Conservation (phyloP, 2,888 invertebrate genomes). For the Teinopalpus imperialis region DNA sequence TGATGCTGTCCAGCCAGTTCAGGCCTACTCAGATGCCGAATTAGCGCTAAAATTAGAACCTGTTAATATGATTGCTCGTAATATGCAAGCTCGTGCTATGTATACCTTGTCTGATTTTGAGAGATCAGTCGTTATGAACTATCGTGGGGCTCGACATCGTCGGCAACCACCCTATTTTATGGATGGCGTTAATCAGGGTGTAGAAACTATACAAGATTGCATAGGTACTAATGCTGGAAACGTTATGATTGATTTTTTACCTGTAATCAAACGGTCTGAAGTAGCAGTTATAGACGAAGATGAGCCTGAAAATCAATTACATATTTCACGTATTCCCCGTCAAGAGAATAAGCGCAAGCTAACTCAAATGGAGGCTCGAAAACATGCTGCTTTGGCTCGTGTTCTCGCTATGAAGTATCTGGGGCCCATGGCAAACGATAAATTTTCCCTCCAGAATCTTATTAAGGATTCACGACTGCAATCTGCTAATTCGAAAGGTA, state of each 20-base stretch:
- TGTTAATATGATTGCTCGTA: constrained; percentile 64
- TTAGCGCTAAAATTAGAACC: constrained; percentile 67
- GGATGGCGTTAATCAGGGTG: constrained; percentile 72
- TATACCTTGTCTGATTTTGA: constrained; percentile 76
- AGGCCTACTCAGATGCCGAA: constrained; percentile 69
- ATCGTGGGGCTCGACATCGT: constrained; percentile 55
- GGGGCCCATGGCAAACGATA: constrained; percentile 75
- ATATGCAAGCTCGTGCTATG: constrained; percentile 72
- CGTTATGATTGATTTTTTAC: constrained; percentile 68
- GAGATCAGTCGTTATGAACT: constrained; percentile 70
- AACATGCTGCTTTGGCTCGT: constrained; percentile 57
- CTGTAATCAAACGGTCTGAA: constrained; percentile 65
- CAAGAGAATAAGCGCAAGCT: constrained; percentile 53
- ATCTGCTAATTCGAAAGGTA: constrained; percentile 65
- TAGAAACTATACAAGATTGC: constrained; percentile 73
- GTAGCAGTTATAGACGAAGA: constrained; percentile 43
- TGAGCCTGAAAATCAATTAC: constrained; percentile 48
- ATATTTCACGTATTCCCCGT: constrained; percentile 63
- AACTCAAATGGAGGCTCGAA: constrained; percentile 69
- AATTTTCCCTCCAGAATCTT: constrained; percentile 66
- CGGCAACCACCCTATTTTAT: constrained; percentile 68
- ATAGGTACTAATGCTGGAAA: constrained; percentile 68
- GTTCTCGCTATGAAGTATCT: constrained; percentile 75
- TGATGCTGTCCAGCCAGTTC: constrained; percentile 65
- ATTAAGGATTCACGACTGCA: constrained; percentile 54